Base-by-base conservation (phyloP, 1,140 invertebrate genomes). In the Zaprionus davidi region DNA sequence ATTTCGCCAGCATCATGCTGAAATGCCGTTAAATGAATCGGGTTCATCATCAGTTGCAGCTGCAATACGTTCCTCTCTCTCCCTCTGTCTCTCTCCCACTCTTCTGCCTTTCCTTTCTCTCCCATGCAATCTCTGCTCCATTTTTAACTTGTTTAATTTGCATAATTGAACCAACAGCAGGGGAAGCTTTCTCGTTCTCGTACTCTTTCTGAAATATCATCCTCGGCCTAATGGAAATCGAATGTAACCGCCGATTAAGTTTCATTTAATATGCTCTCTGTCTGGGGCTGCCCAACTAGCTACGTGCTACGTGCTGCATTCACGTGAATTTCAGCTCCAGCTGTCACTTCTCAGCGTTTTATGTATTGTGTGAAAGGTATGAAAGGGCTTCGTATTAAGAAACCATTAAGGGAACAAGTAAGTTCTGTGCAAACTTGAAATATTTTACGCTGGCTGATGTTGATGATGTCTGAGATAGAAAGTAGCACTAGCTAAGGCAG, bases 141-240 rank as follows among this genome's bases (percentile, higher is more conserved):
- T 57, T 53, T 75, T 66, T 58, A 71, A 76, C 49, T 71, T 67
- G 56, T 24, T 34, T 71, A 56, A 75, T 86, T 75, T 68, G 70
- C 81, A 78, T 79, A 88, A 86, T 79, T 83, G 74, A 83, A 67
- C 41, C 70, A 74, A 75, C 71, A 28, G 55, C 41, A 41, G 66
- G 66, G 31, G 17, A 28, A 13, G 13, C 31, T 38, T 46, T 22
- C 53, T 56, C 24, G 0, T 31, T 51, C 2, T 17, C n/a, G n/a
- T 9, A 1, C 12, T 6, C 28, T 28, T 56, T 56, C 53, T 56
- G 53, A 24, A 22, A 51, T 24, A 24, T 51, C 46, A 51, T 28
- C 5, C 53, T 24, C 62, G 59, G 60, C 17, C 56, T 76, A 76
- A 76, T 76, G 73, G 73, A 76, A 65, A 60, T 65, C 60, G 60